phyloP scores from a whole-genome alignment of 1,140 invertebrate species.

The Cotesia vestalis region DNA sequence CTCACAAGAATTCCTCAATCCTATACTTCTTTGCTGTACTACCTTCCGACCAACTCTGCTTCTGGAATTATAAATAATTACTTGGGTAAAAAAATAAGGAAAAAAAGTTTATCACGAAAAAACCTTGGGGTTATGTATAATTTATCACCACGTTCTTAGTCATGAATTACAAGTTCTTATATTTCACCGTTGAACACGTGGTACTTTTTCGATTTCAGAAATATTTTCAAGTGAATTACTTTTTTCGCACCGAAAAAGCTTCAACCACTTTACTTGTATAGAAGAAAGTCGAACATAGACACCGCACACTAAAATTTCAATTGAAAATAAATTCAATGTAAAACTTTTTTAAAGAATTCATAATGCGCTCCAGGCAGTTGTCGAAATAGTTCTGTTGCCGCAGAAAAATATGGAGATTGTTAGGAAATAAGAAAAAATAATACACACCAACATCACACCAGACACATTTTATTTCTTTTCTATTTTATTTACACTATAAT shows the following conservation, averaged over 20 bases:
- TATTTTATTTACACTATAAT: too few species aligned
- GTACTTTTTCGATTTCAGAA: slow-evolving; percentile 5
- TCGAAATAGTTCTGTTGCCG: neutral
- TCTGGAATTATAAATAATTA: slow-evolving; percentile 39
- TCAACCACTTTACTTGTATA: neutral
- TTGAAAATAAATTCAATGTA: slow-evolving; percentile 22
- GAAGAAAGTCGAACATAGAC: slow-evolving; percentile 8
- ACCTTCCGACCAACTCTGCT: neutral
- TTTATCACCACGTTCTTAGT: slow-evolving; percentile 14
- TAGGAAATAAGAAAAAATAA: neutral
- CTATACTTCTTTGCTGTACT: neutral
- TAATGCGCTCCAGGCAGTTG: slow-evolving; percentile 7
- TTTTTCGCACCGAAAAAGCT: neutral
- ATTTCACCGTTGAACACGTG: slow-evolving; percentile 8
- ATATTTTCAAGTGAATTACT: slow-evolving; percentile 13
- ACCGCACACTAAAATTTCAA: neutral
- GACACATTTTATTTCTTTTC: too few species aligned
- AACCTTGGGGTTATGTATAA: slow-evolving; percentile 27
- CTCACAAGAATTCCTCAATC: slow-evolving; percentile 28
- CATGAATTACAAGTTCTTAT: slow-evolving; percentile 29
- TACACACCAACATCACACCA: too few species aligned
- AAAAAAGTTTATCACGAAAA: slow-evolving; percentile 10
- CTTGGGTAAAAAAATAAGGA: slow-evolving; percentile 24
- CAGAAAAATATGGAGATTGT: neutral
- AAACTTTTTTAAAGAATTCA: slow-evolving; percentile 6